Evolutionary conservation across 2,113 vertebrate species (phyloP).

Genomic region (Herpetotheres cachinnans): DNA sequence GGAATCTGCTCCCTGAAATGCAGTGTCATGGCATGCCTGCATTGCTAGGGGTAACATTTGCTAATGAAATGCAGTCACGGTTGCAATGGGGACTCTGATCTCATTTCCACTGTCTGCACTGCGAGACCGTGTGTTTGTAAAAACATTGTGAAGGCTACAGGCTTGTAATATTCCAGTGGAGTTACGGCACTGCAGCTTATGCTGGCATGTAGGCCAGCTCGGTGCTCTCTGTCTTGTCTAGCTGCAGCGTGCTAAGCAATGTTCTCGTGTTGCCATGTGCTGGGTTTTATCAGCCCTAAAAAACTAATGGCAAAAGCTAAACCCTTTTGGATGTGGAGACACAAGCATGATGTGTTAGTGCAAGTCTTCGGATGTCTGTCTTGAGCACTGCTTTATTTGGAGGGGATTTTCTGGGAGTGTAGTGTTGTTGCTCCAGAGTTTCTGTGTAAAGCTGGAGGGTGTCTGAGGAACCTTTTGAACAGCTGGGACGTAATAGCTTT

Average conservation of each 20-base stretch:
- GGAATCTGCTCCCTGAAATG: neutral
- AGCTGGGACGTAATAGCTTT: neutral
- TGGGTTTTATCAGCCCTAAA: neutral
- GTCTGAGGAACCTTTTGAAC: neutral
- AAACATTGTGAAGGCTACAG: neutral
- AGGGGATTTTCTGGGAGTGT: neutral
- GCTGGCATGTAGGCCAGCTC: neutral
- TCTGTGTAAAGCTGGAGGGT: neutral
- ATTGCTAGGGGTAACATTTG: neutral
- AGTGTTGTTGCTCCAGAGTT: neutral
- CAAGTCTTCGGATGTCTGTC: neutral
- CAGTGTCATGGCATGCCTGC: neutral
- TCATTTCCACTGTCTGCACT: neutral
- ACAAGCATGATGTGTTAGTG: accelerated
- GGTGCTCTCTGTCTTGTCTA: neutral
- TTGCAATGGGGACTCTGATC: neutral
- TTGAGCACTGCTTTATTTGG: accelerated
- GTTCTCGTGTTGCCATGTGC: neutral
- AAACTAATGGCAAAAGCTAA: neutral
- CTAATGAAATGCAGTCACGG: neutral
- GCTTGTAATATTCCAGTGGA: neutral
- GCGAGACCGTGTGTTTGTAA: neutral
- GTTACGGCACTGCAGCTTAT: neutral
- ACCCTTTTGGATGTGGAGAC: neutral
- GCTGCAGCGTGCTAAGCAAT: neutral